These are phyloP conservation scores for Cylas formicarius DNA, from an alignment of 1,140 invertebrate genomes.

Conservation along the genomic window DNA sequence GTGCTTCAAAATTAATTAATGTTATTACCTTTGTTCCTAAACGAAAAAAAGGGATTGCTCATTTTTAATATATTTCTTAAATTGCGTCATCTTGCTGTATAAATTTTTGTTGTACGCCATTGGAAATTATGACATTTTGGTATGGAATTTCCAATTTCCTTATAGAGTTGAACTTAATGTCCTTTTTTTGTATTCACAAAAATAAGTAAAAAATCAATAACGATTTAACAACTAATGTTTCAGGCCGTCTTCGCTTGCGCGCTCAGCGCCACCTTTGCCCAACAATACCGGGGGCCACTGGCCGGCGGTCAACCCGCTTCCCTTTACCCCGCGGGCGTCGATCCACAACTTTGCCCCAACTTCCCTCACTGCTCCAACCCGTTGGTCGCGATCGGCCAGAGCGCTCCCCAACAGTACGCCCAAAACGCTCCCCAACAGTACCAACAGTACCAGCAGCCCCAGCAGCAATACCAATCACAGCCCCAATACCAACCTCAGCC, in stretches of 20 bases:
- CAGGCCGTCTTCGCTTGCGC: constrained; percentile 34
- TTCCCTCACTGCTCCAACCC: constrained; percentile 39
- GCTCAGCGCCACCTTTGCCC: constrained; percentile 24
- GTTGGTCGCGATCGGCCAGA: constrained; percentile 32
- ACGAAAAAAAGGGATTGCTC: no score
- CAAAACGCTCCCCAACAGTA: constrained; percentile 20
- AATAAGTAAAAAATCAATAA: constrained; percentile 1
- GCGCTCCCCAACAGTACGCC: constrained; percentile 15
- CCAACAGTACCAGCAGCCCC: constrained; percentile 17
- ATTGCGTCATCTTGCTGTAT: no score
- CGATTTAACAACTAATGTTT: constrained; percentile 10
- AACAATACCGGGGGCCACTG: constrained; percentile 32
- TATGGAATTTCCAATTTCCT: no score
- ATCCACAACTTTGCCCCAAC: constrained; percentile 40
- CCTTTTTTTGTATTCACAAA: no score
- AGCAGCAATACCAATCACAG: constrained; percentile 20
- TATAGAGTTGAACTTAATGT: no score
- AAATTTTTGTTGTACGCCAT: no score
- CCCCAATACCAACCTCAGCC: constrained; percentile 20
- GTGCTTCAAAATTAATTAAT: no score
- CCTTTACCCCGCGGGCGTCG: constrained; percentile 39
- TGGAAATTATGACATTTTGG: no score
- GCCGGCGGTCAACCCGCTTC: constrained; percentile 37
- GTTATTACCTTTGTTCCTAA: no score
- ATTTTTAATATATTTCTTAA: no score